Conservation (phyloP, 2,888 invertebrate genomes). For the Oscheius sp. region DNA sequence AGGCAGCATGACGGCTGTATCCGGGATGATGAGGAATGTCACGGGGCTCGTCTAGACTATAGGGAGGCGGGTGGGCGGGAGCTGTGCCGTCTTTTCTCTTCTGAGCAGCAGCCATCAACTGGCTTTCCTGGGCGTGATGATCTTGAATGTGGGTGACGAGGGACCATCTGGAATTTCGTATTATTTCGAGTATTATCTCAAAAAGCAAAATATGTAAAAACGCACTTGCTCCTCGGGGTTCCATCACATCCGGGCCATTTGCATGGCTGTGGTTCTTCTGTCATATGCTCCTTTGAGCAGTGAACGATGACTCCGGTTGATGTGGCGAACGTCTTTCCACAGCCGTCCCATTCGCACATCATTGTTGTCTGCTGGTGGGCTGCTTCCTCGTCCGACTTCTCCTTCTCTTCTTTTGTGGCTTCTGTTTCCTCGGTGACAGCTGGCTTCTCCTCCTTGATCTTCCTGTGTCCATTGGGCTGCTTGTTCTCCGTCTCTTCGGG, state of each 20-base stretch:
- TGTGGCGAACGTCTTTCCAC: conserved; percentile 53
- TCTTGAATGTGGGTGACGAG: conserved; percentile 94
- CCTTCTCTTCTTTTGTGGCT: conserved; percentile 24
- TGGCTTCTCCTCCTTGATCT: conserved; percentile 18
- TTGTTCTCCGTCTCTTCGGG: conserved; percentile 8
- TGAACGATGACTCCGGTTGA: conserved; percentile 60
- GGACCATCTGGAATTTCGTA: conserved; percentile 80
- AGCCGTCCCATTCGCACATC: conserved; percentile 72
- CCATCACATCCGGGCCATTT: conserved; percentile 70
- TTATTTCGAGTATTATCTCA: too few relatives aligned
- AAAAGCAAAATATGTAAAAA: neutral
- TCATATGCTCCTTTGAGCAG: conserved; percentile 59
- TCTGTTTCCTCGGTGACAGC: neutral
- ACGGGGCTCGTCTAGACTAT: conserved; percentile 44
- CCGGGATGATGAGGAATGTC: conserved; percentile 82
- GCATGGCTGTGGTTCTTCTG: conserved; percentile 51
- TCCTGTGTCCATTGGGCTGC: conserved; percentile 23
- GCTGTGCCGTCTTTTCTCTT: conserved; percentile 77
- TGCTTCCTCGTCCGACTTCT: conserved; percentile 12
- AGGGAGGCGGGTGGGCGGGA: conserved; percentile 21
- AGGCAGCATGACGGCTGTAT: conserved; percentile 92
- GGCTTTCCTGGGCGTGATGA: conserved; percentile 89
- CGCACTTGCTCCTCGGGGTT: conserved; percentile 54
- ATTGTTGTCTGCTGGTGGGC: conserved; percentile 33
- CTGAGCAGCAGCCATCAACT: conserved; percentile 79